Base-by-base conservation (phyloP, 2,113 vertebrate species). In the Peromyscus leucopus region DNA sequence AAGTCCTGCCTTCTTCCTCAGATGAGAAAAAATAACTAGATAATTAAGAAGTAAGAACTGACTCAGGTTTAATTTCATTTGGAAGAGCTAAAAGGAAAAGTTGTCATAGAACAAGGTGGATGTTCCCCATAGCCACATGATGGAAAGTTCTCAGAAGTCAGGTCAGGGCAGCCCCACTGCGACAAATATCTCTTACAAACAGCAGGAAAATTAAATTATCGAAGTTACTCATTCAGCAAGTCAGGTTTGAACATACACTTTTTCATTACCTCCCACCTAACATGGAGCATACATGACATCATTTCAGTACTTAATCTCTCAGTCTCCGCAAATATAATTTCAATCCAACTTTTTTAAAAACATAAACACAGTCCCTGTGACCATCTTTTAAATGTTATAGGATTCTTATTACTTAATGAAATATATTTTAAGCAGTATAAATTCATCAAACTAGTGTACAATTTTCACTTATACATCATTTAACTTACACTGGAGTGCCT, bases 371-470 rank as follows among this genome's bases (percentile, higher is more conserved):
- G 55, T 63, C 82, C 61, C 26, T n/a, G 26, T 65, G 59, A 61
- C 15, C 15, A 65, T 10, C 61, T 80, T 55, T 83, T 74, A 39
- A 90, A 2, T 85, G 16, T 72, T 22, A 55, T 36, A 76, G 15
- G 13, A 74, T 87, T 94, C 75, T 97, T 87, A 55, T 33, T 92
- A 61, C 63, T 51, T 65, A 5, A 92, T 80, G 12, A 7, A 75
- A n/a, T 78, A n/a, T 48, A 87, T 88, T 96, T 89, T 95, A 92
- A 90, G 24, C 55, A 90, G 10, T 1, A 93, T 39, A 0, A 67
- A 83, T 89, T 74, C 89, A 69, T 88, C 82, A 75, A 33, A 67
- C 28, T 92, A 55, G 82, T 96, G 91, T 91, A 88, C 6, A 92
- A 61, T 89, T 89, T 94, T 72, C 15, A 75, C 93, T 46, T 26